Evolutionary conservation across 2,888 invertebrate species (phyloP).

Genomic region (Pheosia gnoma): DNA sequence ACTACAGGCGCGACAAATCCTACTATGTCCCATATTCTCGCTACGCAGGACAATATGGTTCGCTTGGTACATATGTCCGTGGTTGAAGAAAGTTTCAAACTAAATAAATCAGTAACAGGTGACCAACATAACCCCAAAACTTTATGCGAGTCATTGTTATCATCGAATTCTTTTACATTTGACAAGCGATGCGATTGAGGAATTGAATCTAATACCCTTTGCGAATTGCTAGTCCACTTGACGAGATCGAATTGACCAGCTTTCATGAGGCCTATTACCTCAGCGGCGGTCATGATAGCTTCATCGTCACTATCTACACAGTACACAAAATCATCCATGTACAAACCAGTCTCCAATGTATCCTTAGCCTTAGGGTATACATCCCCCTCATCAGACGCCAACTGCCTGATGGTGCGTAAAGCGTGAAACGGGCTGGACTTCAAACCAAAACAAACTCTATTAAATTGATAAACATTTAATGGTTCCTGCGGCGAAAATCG

Average conservation of each 20-base stretch:
- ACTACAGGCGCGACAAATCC: slow-evolving; percentile 9
- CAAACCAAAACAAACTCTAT: slow-evolving; percentile 26
- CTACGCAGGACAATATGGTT: slow-evolving; percentile 19
- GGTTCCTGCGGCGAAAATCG: slow-evolving; percentile 18
- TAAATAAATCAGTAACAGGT: slow-evolving; percentile 3
- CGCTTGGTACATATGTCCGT: slow-evolving; percentile 21
- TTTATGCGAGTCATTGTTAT: slow-evolving; percentile 4
- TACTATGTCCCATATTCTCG: slow-evolving; percentile 10
- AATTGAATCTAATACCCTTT: slow-evolving; percentile 8
- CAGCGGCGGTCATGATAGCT: slow-evolving; percentile 2
- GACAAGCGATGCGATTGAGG: slow-evolving; percentile 14
- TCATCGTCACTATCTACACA: not conserved
- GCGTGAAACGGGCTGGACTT: slow-evolving; percentile 21
- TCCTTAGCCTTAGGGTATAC: not conserved
- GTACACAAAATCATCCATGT: slow-evolving; percentile 19
- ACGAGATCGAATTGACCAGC: slow-evolving; percentile 21
- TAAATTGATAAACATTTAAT: slow-evolving; percentile 17
- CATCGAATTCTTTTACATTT: slow-evolving; percentile 11
- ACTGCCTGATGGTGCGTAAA: slow-evolving; percentile 18
- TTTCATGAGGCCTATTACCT: slow-evolving; percentile 16
- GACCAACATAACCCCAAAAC: slow-evolving; percentile 8
- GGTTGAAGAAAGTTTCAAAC: not conserved
- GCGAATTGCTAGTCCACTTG: slow-evolving; percentile 16
- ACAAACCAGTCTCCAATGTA: not conserved
- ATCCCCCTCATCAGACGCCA: slow-evolving; percentile 9